Percentiles rank a stretch among this genome's conserved stretches.
Evolutionary conservation across 2,113 vertebrate genomes (phyloP).

Genomic region (Daubentonia madagascariensis): DNA sequence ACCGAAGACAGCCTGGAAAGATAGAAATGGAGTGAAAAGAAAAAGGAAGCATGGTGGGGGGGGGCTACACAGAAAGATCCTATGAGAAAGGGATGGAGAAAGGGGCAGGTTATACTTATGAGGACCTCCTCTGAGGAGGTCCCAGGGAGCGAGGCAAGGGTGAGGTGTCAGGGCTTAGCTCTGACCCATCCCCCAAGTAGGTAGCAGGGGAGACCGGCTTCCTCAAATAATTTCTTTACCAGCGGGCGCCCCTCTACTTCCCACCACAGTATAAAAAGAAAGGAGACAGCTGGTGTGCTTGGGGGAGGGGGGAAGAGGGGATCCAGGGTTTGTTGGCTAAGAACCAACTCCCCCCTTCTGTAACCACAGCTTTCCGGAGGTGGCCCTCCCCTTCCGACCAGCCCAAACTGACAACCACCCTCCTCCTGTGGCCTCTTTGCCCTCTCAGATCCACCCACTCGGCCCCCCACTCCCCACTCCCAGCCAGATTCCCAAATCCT

Average conservation of each 20-base stretch:
- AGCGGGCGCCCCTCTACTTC: constrained; percentile 39
- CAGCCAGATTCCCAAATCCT: neutral
- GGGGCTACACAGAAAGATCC: neutral
- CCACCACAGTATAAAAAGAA: constrained; percentile 74
- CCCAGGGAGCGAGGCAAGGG: neutral
- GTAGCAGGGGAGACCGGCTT: constrained; percentile 14
- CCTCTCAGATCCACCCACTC: neutral
- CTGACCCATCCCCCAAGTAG: neutral
- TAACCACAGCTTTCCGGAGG: constrained; percentile 76
- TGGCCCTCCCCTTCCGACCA: constrained; percentile 72
- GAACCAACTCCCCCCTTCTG: constrained; percentile 66
- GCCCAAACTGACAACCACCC: constrained; percentile 62
- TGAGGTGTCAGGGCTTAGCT: neutral
- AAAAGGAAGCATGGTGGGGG: neutral
- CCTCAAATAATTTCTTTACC: constrained; percentile 56
- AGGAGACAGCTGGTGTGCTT: constrained; percentile 70
- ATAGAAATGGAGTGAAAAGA: constrained; percentile 34
- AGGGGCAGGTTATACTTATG: neutral
- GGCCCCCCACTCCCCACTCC: neutral
- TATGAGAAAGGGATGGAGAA: neutral
- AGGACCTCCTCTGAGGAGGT: neutral
- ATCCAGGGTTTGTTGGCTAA: constrained; percentile 66
- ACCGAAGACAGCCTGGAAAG: constrained; percentile 42
- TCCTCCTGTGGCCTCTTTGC: neutral
- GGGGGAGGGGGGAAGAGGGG: constrained; percentile 56